Conservation (phyloP, 1,140 invertebrate genomes). For the Ostrea edulis region DNA sequence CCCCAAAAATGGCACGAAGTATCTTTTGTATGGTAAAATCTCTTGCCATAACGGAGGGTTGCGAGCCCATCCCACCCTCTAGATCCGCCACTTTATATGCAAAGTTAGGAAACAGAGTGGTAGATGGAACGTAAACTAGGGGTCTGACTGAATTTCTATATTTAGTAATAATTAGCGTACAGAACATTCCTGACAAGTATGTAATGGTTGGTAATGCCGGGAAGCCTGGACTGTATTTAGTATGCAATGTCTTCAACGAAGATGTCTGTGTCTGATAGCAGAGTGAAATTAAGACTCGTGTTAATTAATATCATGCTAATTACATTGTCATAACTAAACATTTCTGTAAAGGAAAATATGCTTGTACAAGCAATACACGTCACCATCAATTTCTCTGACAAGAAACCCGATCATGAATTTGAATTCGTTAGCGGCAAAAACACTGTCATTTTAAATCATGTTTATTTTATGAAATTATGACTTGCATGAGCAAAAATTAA, state of each 20-base stretch:
- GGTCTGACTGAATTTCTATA: slow-evolving; percentile 22
- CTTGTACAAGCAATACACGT: slow-evolving; percentile 1
- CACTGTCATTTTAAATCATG: neutral
- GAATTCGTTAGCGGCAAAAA: neutral
- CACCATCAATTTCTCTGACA: neutral
- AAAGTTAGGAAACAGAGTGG: neutral
- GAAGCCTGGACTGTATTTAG: neutral
- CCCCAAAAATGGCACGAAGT: too few relatives aligned
- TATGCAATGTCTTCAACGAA: neutral
- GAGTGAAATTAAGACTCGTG: neutral
- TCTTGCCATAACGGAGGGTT: too few relatives aligned
- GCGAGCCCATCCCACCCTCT: too few relatives aligned
- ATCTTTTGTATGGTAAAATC: too few relatives aligned
- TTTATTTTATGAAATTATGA: slow-evolving; percentile 7
- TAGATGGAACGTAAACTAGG: neutral
- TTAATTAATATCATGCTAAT: slow-evolving; percentile 16
- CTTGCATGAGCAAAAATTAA: neutral
- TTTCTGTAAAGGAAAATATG: neutral
- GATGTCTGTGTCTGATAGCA: neutral
- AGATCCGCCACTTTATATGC: too few relatives aligned
- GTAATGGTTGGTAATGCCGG: neutral
- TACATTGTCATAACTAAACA: neutral
- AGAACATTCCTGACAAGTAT: neutral
- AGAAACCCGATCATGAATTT: slow-evolving; percentile 22
- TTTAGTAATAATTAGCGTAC: slow-evolving; percentile 5